These are phyloP conservation scores for Danio choprae DNA, from an alignment of 2,797 vertebrate species.

Conservation along the genomic window DNA sequence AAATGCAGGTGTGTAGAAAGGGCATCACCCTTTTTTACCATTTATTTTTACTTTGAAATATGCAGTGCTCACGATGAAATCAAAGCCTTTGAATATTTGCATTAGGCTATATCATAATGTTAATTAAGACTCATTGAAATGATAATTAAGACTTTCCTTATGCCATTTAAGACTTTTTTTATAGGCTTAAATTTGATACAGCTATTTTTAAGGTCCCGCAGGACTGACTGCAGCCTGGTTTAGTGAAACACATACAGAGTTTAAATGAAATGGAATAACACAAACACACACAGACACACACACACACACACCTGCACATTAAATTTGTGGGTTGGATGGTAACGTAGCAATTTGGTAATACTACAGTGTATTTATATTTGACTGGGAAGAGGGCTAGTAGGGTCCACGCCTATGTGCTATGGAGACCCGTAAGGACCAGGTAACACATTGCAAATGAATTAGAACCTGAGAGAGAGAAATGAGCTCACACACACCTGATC, in stretches of 20 bases:
- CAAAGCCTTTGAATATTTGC: not conserved
- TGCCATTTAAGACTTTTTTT: not conserved
- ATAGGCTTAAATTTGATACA: not conserved
- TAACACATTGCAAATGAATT: slow-evolving; percentile 3
- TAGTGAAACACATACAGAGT: not conserved
- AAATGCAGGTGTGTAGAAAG: not conserved
- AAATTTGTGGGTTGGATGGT: not conserved
- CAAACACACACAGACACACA: too few relatives aligned
- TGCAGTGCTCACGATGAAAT: not conserved
- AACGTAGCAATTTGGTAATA: not conserved
- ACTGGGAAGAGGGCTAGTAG: slow-evolving; percentile 17
- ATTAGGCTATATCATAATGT: not conserved
- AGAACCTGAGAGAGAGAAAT: not conserved
- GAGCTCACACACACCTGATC: slow-evolving; percentile 17
- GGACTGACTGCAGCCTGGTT: not conserved
- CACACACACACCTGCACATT: too few relatives aligned
- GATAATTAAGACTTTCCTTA: not conserved
- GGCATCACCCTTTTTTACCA: slow-evolving; percentile 10
- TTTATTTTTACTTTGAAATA: not conserved
- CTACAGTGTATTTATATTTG: slow-evolving; percentile 2
- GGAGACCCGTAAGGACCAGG: slow-evolving; percentile 12
- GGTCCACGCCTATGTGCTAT: slow-evolving; percentile 45
- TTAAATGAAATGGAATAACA: not conserved
- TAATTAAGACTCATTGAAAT: not conserved
- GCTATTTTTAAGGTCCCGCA: not conserved